Evolutionary conservation across 2,113 vertebrate species (phyloP).

Genomic region (Hassar affinis): DNA sequence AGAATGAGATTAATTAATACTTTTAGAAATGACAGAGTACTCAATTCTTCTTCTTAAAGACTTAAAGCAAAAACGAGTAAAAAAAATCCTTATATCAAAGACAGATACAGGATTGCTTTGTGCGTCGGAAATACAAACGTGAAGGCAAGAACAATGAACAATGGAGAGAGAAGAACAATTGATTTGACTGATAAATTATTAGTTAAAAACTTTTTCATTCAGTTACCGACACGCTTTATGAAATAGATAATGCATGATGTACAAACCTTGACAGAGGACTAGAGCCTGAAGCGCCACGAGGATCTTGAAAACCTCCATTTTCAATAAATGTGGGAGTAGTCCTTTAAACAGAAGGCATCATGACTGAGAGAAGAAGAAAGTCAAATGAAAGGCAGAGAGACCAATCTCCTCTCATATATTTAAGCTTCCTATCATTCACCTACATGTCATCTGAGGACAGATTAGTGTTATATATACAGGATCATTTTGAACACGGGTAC

Average conservation of each 20-base stretch:
- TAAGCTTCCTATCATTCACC: neutral
- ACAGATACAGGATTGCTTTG: neutral
- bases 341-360: neutral
- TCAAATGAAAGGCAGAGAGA: neutral
- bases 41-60: neutral
- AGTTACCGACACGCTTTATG: neutral
- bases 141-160: neutral
- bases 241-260: neutral
- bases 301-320: conserved; percentile 39
- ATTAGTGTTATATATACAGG: neutral
- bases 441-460: neutral
- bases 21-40: neutral
- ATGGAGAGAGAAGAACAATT: neutral
- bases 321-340: neutral
- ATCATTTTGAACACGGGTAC: neutral
- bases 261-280: conserved; percentile 35
- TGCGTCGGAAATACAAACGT: neutral
- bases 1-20: neutral
- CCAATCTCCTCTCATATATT: neutral
- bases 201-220: neutral
- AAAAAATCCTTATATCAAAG: neutral
- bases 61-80: neutral
- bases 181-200: neutral
- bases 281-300: conserved; percentile 28
- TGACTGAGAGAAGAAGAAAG: neutral